Base-by-base conservation (phyloP, 2,797 vertebrate genomes). In the Acropternis orthonyx region DNA sequence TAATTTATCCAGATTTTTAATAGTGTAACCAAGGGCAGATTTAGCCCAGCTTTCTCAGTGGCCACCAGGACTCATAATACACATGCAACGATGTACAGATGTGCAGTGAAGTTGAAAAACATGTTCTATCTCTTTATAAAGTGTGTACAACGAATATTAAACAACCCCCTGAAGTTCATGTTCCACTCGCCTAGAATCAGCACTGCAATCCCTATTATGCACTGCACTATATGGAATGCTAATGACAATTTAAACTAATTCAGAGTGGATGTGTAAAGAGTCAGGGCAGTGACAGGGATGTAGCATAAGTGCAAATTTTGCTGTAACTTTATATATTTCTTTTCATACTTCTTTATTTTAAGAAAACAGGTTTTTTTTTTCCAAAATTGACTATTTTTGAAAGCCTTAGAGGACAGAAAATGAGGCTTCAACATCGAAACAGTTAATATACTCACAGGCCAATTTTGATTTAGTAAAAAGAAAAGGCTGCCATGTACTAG, bases 191-290 rank as follows among this genome's bases (percentile, higher is more conserved):
- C 80, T 46, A 87, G 68, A 88, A 93, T 71, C 48, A 74, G 81
- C 52, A 34, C 44, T 41, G 44, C 18, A 62, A 56, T 80, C 17
- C 34, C 56, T 77, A 36, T 74, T 76, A 76, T 10, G 63, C 0
- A 0, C 44, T 32, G 41, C 27, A 23, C 18, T 58, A 30, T 46
- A 28, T 63, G n/a, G 48, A 94, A 94, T 87, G 41, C 22, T 91
- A 90, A 94, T 93, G 78, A 56, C 59, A 56, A 46, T 62, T 87
- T 81, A 88, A 90, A 86, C 43, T 86, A 79, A 89, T 43, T 82
- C 67, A 91, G 67, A 89, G 37, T 2, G 4, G 32, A 56, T 59
- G 30, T 36, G 15, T 74, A 61, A 89, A 82, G 37, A 81, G 20
- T 41, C 6, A 3, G 18, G 48, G 34, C 24, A 87, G 61, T 49